Percentiles rank a stretch among this genome's conserved stretches.
Evolutionary conservation across 2,888 invertebrate genomes (phyloP).

Genomic region (Lasioglossum leucozonium): DNA sequence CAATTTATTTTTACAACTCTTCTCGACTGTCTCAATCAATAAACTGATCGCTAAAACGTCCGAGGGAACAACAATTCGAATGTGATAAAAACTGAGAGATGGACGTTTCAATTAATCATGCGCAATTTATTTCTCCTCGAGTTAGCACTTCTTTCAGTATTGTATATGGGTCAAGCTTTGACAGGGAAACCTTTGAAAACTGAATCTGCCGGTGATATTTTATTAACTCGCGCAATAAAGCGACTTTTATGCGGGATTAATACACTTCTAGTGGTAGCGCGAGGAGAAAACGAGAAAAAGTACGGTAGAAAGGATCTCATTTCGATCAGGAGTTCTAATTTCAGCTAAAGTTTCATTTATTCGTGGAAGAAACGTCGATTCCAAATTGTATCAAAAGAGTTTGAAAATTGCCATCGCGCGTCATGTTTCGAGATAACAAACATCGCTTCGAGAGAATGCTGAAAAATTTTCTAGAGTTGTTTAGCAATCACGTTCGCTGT

Average conservation of each 20-base stretch:
- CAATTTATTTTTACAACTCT: not conserved
- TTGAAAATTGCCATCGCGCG: not conserved
- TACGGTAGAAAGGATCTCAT: not conserved
- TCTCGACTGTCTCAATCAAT: not conserved
- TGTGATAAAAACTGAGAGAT: not conserved
- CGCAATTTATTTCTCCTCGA: not conserved
- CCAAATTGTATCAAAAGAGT: not conserved
- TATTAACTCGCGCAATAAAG: not conserved
- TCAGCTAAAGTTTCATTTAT: not conserved
- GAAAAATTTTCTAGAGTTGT: no score
- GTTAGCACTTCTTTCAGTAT: no score
- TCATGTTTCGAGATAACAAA: no score
- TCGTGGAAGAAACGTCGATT: not conserved
- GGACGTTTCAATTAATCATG: not conserved
- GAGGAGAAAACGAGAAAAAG: no score
- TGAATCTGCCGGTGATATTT: not conserved
- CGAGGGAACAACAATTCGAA: not conserved
- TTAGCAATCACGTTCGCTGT: no score
- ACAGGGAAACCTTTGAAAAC: not conserved
- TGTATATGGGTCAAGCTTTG: not conserved
- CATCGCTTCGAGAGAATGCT: not conserved
- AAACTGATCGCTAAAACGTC: not conserved
- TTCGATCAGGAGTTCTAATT: not conserved
- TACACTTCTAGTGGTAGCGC: not conserved
- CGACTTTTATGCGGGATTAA: not conserved